phyloP scores from a whole-genome alignment of 2,113 vertebrate genomes.

The Platysteira castanea region DNA sequence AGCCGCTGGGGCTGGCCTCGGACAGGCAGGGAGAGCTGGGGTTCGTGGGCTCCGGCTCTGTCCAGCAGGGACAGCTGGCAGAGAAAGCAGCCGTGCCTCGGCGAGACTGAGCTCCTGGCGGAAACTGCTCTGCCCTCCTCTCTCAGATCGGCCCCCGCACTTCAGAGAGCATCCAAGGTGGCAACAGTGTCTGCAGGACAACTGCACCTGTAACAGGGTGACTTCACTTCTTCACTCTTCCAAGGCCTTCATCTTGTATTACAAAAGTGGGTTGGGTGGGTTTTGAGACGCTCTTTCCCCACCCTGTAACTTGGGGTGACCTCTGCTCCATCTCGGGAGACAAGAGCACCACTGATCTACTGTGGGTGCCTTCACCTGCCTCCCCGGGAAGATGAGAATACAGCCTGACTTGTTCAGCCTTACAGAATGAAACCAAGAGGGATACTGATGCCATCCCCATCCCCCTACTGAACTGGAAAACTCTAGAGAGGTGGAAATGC shows the following conservation, averaged over 20 bases:
- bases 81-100: not conserved
- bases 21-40: not conserved
- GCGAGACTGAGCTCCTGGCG: accelerated
- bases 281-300: not conserved
- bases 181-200: not conserved
- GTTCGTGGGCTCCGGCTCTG: not conserved
- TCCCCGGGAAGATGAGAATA: not conserved
- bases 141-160: not conserved
- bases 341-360: not conserved
- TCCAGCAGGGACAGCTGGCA: not conserved
- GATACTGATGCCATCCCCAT: not conserved
- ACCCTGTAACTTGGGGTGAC: not conserved
- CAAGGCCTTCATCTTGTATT: not conserved
- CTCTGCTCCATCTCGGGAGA: not conserved
- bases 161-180: not conserved
- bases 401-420: not conserved
- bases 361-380: not conserved
- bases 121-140: not conserved
- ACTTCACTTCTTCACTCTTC: not conserved
- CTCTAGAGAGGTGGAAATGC: not conserved
- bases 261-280: not conserved
- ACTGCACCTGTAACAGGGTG: accelerated
- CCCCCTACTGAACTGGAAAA: not conserved
- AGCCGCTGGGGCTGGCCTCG: not conserved
- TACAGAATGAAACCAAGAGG: not conserved